Base-by-base conservation (phyloP, 2,113 vertebrate genomes). In the Anoura caudifer region DNA sequence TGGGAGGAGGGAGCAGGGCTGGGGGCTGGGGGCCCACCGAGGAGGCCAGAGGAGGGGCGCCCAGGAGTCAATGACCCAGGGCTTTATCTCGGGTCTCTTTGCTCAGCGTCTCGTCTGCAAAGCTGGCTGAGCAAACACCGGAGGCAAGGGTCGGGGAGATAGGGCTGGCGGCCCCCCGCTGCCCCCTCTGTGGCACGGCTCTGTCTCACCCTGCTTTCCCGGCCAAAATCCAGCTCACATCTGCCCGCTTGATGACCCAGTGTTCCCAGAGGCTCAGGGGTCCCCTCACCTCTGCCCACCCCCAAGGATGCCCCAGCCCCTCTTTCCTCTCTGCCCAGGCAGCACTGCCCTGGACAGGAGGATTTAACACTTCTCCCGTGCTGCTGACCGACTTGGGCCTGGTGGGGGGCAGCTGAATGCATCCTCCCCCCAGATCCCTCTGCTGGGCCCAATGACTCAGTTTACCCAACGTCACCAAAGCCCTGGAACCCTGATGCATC, bases 51-150 rank as follows among this genome's bases (percentile, higher is more conserved):
- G 52, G 80, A 16, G 43, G 63, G 70, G 70, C 50, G 26, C 65
- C 7, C 11, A 26, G 79, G 24, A 86, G 97, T 88, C 96, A 52
- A 17, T 33, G 94, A 91, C 96, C 96, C 28, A 4, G 84, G 80
- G 47, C 56, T 47, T 93, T 94, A 81, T 94, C 95, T 4, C 24
- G 70, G 73, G 36, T 61, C 93, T 52, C 83, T 77, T 33, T 90
- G 47, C 88, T 80, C 90, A 95, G 41, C 0, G 82, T 79, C 88
- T 70, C 65, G 16, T 86, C 83, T 72, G 77, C 88, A 93, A 91
- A 95, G 73, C 86, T 89, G 72, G 91, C 93, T 94, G 83, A 97
- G 92, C 96, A 96, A 93, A 96, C 41, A 50, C 26, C 13, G 90
- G 81, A 47, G 85, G 67, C 83, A 56, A 73, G 95, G 97, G 93